Percentiles rank a stretch among this genome's conserved stretches.
phyloP scores from a whole-genome alignment of 2,888 invertebrate species.

The Luperina nickerlii region DNA sequence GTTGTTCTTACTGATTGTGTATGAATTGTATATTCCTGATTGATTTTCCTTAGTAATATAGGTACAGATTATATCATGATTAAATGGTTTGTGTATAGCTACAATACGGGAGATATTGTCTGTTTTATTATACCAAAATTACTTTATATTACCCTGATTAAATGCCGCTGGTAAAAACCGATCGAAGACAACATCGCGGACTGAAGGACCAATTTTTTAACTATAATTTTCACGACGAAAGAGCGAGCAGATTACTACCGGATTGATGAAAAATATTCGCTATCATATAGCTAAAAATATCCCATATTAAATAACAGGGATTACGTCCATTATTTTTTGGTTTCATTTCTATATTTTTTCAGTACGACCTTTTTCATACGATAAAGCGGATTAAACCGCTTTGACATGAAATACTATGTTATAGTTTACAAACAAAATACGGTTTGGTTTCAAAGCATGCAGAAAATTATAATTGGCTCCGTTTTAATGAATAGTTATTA shows the following conservation, averaged over 20 bases:
- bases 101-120: not conserved
- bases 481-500: too few relatives aligned
- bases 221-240: not conserved
- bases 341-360: slow-evolving; percentile 18
- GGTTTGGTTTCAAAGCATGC: slow-evolving; percentile 6
- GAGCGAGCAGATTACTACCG: not conserved
- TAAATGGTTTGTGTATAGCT: not conserved
- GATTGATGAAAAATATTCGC: slow-evolving; percentile 3
- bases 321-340: not conserved
- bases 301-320: not conserved
- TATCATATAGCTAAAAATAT: not conserved
- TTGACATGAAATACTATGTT: slow-evolving; percentile 22
- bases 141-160: not conserved
- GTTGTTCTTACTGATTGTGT: not conserved
- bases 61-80: not conserved
- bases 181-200: too few relatives aligned
- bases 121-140: not conserved
- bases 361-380: not conserved
- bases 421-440: slow-evolving; percentile 26
- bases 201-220: not conserved
- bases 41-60: not conserved
- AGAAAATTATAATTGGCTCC: too few relatives aligned
- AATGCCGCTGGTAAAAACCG: not conserved
- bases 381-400: slow-evolving; percentile 16
- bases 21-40: not conserved